phyloP scores from a whole-genome alignment of 1,140 invertebrate species.

The Halyomorpha halys region DNA sequence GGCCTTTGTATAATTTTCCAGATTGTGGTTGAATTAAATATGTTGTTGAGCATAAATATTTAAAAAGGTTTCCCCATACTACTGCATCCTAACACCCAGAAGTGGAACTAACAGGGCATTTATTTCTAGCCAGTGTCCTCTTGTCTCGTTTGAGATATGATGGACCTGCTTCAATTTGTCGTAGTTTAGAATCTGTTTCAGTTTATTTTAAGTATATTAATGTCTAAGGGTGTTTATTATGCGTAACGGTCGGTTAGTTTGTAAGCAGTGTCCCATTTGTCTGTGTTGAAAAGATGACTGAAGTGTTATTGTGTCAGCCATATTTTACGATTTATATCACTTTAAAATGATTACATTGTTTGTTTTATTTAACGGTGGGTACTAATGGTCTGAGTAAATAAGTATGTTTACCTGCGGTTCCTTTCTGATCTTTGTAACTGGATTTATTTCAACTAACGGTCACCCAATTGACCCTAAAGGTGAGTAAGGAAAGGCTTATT shows the following conservation, averaged over 20 bases:
- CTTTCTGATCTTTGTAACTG: conserved; percentile 1
- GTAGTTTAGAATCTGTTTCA: background rate
- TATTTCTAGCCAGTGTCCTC: conserved; percentile 8
- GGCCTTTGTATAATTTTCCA: too few relatives aligned
- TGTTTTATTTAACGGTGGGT: background rate
- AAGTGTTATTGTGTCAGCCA: conserved; percentile 7
- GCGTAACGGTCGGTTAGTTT: background rate
- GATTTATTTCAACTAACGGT: conserved; percentile 4
- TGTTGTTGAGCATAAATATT: too few relatives aligned
- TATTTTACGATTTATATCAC: background rate
- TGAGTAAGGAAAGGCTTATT: conserved; percentile 1
- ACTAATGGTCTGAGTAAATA: background rate
- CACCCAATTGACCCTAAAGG: conserved; percentile 17
- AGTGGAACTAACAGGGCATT: conserved; percentile 1
- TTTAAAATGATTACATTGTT: conserved; percentile 1
- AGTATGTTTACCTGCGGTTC: conserved; percentile 16
- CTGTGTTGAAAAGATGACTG: background rate
- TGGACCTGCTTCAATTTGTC: background rate
- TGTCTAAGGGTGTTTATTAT: too few relatives aligned
- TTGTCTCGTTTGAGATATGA: background rate
- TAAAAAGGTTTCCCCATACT: too few relatives aligned
- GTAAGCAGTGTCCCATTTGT: background rate
- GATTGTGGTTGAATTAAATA: too few relatives aligned
- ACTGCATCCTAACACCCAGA: too few relatives aligned
- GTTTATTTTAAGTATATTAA: too few relatives aligned